Evolutionary conservation across 1,140 invertebrate species (phyloP).

Genomic region (Sarcophaga bullata): DNA sequence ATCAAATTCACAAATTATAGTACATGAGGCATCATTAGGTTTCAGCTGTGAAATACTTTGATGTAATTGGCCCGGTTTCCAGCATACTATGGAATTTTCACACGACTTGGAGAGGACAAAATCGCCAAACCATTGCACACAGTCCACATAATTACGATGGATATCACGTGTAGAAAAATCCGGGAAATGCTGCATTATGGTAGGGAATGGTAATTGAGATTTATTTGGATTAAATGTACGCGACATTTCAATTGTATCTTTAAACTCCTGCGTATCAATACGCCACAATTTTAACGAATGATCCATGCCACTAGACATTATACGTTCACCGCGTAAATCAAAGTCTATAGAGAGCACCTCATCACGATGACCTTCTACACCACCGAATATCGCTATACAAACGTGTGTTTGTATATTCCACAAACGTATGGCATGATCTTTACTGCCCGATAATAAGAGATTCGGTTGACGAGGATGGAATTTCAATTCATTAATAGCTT

Average conservation of each 20-base stretch:
- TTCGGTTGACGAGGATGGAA: constrained; percentile 92
- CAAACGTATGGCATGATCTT: constrained; percentile 92
- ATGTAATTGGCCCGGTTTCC: constrained; percentile 62
- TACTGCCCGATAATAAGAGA: constrained; percentile 91
- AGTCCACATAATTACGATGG: constrained; percentile 98
- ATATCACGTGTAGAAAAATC: constrained; percentile 97
- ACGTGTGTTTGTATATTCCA: constrained; percentile 97
- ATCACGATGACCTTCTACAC: constrained; percentile 96
- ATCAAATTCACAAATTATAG: constrained; percentile 85
- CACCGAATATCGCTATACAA: constrained; percentile 96
- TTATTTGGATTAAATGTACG: constrained; percentile 82
- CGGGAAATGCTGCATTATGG: constrained; percentile 93
- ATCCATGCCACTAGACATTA: constrained; percentile 98
- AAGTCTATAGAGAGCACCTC: constrained; percentile 97
- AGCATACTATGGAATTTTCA: constrained; percentile 85
- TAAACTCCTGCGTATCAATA: constrained; percentile 85
- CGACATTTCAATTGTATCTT: constrained; percentile 86
- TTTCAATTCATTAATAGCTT: constrained; percentile 92
- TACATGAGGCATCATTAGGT: constrained; percentile 60
- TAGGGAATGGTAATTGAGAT: constrained; percentile 85
- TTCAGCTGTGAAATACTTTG: constrained; percentile 56
- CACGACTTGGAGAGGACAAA: constrained; percentile 97
- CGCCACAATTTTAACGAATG: constrained; percentile 96
- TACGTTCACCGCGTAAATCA: constrained; percentile 85
- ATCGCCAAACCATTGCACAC: constrained; percentile 95